Percentiles rank a stretch among this genome's conserved stretches.
Conservation (phyloP, 2,113 vertebrate species). For the Tachuris rubrigastra region DNA sequence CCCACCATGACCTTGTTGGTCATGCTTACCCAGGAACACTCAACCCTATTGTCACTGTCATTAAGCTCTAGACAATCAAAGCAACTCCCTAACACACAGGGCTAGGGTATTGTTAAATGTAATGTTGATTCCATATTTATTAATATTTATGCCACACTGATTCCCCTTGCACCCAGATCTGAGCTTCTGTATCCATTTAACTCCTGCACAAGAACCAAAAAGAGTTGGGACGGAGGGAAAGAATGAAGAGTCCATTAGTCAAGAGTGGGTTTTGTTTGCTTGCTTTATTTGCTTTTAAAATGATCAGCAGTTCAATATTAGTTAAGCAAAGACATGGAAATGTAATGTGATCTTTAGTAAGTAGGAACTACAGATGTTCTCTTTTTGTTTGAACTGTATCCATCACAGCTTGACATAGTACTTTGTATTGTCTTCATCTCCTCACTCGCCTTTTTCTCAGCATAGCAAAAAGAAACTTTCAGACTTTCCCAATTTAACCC, state of each 20-base stretch:
- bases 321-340: background rate
- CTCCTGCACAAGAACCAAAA: background rate
- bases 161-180: background rate
- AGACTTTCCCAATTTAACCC: background rate
- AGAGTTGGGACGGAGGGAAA: background rate
- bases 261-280: background rate
- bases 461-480: background rate
- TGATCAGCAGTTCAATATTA: background rate
- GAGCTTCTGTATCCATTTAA: background rate
- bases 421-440: background rate
- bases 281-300: background rate
- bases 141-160: background rate
- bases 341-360: background rate
- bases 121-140: background rate
- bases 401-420: background rate
- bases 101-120: background rate
- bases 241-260: background rate
- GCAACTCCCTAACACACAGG: background rate
- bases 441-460: accelerated
- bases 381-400: background rate
- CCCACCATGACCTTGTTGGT: background rate
- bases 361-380: background rate
- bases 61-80: background rate
- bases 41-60: background rate
- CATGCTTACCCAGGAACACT: background rate